Percentiles rank a stretch among this genome's conserved stretches.
Evolutionary conservation across 1,140 invertebrate species (phyloP).

Genomic region (Megalonaias nervosa): DNA sequence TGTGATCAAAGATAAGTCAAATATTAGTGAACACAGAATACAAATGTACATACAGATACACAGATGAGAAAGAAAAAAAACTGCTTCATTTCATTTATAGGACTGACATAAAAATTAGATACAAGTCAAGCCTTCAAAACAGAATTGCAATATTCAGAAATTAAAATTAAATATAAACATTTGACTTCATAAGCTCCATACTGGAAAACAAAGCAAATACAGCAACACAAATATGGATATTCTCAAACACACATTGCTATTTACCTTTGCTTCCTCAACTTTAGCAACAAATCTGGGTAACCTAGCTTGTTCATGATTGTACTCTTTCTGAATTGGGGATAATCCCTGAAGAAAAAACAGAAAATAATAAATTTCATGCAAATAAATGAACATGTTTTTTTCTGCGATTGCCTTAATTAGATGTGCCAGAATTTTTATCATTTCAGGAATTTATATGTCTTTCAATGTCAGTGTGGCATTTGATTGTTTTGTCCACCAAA

Average conservation of each 20-base stretch:
- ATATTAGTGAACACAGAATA: no score
- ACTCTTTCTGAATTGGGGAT: slow-evolving; percentile 58
- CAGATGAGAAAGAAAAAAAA: no score
- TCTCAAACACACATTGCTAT: slow-evolving; percentile 3
- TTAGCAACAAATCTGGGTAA: slow-evolving; percentile 64
- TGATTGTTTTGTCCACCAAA: no score
- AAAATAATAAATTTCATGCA: not conserved
- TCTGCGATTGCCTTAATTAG: no score
- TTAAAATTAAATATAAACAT: not conserved
- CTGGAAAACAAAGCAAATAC: not conserved
- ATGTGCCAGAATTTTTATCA: no score
- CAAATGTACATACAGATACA: no score
- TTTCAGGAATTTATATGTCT: no score
- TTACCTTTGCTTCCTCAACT: slow-evolving; percentile 61
- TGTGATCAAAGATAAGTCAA: no score
- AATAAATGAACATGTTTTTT: not conserved
- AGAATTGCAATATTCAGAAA: not conserved
- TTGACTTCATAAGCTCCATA: not conserved
- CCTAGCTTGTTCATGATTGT: slow-evolving; percentile 52
- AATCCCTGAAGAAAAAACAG: slow-evolving; percentile 45
- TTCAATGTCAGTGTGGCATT: no score
- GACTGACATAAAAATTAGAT: not conserved
- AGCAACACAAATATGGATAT: not conserved
- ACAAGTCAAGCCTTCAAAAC: not conserved
- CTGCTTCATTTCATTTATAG: not conserved